A percentile compares a stretch with the other conserved stretches of the same genome.
These are phyloP conservation scores for Chelon labrosus DNA, from an alignment of 2,797 vertebrate genomes.

Conservation along the genomic window DNA sequence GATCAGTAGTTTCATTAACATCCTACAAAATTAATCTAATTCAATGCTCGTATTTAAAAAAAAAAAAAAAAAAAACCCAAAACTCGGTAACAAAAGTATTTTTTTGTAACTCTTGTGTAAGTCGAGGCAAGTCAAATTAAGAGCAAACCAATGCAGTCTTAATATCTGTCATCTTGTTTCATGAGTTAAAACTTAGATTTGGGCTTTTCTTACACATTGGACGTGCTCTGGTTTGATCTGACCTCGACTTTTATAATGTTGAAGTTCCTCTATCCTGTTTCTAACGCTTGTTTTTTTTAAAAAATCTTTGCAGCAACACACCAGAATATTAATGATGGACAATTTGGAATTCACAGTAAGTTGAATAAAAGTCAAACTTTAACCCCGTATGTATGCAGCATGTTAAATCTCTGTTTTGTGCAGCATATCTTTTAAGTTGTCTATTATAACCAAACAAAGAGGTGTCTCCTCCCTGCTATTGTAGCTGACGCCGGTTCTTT, in stretches of 20 bases:
- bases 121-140: slow-evolving; percentile 35
- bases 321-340: slow-evolving; percentile 88
- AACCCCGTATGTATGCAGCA: no score
- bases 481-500: slow-evolving; percentile 15
- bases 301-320: slow-evolving; percentile 84
- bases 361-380: slow-evolving; percentile 32
- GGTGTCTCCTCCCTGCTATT: not conserved
- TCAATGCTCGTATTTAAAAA: not conserved
- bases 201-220: not conserved
- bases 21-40: slow-evolving; percentile 15
- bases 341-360: slow-evolving; percentile 95
- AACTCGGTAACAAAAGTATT: not conserved
- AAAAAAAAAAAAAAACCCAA: no score
- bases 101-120: not conserved
- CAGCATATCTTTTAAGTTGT: slow-evolving; percentile 2
- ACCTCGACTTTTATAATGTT: slow-evolving; percentile 16
- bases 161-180: not conserved
- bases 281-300: slow-evolving; percentile 40
- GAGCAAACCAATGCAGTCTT: slow-evolving; percentile 5
- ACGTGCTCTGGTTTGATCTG: slow-evolving; percentile 47
- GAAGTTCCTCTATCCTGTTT: not conserved
- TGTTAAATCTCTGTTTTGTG: not conserved
- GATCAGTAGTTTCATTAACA: not conserved
- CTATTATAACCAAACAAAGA: slow-evolving; percentile 11
- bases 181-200: not conserved